Conservation (phyloP, 2,113 vertebrate genomes). For the Burhinus bistriatus region DNA sequence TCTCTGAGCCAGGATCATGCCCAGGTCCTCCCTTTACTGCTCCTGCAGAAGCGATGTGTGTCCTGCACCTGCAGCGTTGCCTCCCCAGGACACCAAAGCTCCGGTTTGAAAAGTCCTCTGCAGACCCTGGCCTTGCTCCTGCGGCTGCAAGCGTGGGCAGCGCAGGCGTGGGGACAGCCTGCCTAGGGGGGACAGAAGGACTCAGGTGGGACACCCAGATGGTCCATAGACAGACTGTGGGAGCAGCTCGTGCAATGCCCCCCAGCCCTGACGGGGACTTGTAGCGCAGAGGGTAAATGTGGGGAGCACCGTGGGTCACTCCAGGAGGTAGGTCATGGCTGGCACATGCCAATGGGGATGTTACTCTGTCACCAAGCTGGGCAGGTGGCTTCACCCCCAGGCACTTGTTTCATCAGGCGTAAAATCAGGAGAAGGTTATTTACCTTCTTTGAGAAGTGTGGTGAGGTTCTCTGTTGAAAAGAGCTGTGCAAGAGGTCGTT, state of each 20-base stretch:
- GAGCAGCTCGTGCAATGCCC: not conserved
- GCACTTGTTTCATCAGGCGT: not conserved
- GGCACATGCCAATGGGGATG: accelerated
- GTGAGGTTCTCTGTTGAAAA: not conserved
- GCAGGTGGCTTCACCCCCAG: not conserved
- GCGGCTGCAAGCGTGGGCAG: accelerated
- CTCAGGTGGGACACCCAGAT: not conserved
- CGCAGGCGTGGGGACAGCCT: accelerated
- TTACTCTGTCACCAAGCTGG: not conserved
- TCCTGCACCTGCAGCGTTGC: not conserved
- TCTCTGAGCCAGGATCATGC: not conserved
- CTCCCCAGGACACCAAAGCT: not conserved
- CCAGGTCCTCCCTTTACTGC: not conserved
- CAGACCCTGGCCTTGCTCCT: not conserved
- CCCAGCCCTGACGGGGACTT: not conserved
- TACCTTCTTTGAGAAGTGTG: not conserved
- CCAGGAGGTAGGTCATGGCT: not conserved
- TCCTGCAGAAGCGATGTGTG: not conserved
- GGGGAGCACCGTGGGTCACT: not conserved
- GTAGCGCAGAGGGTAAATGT: not conserved
- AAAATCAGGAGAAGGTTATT: not conserved
- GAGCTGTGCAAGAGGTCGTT: not conserved
- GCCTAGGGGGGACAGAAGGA: not conserved
- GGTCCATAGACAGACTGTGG: accelerated
- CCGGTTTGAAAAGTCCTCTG: not conserved